Evolutionary conservation across 2,113 vertebrate genomes (phyloP).

Genomic region (Gallinago undulata): DNA sequence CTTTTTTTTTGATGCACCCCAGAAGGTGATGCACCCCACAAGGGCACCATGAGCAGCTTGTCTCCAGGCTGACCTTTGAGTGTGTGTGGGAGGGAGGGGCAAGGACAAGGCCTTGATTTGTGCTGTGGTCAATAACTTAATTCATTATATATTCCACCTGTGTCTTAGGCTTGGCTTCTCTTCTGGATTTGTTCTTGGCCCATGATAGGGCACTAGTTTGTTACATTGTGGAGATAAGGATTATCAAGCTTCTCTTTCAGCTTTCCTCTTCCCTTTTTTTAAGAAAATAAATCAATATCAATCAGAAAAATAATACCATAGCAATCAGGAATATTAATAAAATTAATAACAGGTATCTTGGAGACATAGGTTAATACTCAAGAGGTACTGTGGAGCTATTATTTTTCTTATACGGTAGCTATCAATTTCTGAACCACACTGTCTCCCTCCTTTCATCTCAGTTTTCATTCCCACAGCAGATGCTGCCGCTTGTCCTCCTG

Average conservation of each 20-base stretch:
- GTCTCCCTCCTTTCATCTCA: rapidly evolving
- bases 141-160: rapidly evolving
- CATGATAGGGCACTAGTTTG: background rate
- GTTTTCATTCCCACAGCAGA: background rate
- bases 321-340: background rate
- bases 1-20: background rate
- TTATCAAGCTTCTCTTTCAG: background rate
- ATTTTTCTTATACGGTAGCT: background rate
- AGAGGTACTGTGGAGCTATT: background rate
- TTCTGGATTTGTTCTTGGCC: background rate
- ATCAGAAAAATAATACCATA: background rate
- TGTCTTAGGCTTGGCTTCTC: background rate
- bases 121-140: rapidly evolving
- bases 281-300: background rate
- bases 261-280: background rate
- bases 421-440: background rate
- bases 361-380: background rate
- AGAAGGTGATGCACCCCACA: background rate
- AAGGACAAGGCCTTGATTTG: rapidly evolving
- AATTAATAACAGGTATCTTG: background rate
- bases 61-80: background rate
- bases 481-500: background rate
- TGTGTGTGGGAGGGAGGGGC: rapidly evolving
- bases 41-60: too few species aligned
- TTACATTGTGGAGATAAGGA: background rate